Percentiles rank a stretch among this genome's conserved stretches.
Evolutionary conservation across 2,113 vertebrate genomes (phyloP).

Genomic region (Gallinago jamesoni): DNA sequence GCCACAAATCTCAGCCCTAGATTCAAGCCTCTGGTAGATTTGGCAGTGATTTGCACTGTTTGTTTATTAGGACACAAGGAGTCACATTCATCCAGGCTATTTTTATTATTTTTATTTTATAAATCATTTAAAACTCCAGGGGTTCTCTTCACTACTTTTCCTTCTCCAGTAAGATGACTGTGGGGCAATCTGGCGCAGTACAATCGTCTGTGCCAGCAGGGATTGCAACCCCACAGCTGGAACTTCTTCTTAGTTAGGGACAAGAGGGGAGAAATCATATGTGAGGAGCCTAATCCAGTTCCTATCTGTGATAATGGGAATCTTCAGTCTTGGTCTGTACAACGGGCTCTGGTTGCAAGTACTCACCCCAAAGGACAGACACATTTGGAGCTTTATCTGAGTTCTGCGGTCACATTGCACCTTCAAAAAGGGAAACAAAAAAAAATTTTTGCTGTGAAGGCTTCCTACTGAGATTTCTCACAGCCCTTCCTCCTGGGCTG

Average conservation of each 20-base stretch:
- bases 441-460: slow-evolving; percentile 8
- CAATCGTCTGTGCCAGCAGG: background rate
- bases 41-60: background rate
- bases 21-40: background rate
- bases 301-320: background rate
- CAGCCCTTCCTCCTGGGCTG: background rate
- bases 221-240: background rate
- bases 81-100: background rate
- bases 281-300: background rate
- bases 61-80: background rate
- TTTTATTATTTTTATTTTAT: background rate
- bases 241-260: background rate
- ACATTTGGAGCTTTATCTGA: slow-evolving; percentile 1
- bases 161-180: background rate
- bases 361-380: background rate
- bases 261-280: background rate
- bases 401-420: background rate
- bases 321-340: background rate
- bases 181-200: background rate
- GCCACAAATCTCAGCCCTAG: background rate
- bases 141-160: background rate
- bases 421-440: background rate
- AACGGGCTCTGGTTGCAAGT: background rate
- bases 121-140: background rate
- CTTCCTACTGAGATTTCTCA: slow-evolving; percentile 34